Evolutionary conservation across 2,888 invertebrate species (phyloP).

Genomic region (Clepsis dumicolana): DNA sequence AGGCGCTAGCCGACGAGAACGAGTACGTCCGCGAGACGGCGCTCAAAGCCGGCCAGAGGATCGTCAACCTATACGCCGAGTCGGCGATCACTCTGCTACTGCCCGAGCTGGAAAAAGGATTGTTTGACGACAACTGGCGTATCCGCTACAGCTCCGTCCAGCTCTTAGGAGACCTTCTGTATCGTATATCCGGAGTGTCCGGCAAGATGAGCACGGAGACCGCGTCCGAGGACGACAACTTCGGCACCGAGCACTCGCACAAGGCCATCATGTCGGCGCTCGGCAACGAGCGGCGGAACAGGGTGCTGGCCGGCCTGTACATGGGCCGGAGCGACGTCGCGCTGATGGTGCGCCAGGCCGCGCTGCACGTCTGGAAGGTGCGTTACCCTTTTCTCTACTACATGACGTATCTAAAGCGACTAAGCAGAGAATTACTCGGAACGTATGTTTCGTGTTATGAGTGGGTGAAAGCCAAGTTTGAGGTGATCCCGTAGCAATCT

Average conservation of each 20-base stretch:
- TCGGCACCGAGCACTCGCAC: constrained; percentile 98
- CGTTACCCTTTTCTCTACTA: not conserved
- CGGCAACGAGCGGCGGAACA: constrained; percentile 95
- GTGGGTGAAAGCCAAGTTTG: too few relatives aligned
- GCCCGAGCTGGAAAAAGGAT: constrained; percentile 96
- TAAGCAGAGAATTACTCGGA: too few relatives aligned
- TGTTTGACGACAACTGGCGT: constrained; percentile 99
- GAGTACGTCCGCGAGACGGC: constrained; percentile 99
- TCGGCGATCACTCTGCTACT: constrained; percentile 96
- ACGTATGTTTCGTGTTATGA: too few relatives aligned
- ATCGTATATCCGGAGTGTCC: constrained; percentile 98
- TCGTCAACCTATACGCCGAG: constrained; percentile 98
- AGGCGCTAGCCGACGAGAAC: constrained; percentile 99
- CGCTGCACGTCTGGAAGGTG: constrained; percentile 99
- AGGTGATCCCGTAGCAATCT: too few relatives aligned
- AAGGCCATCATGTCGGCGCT: constrained; percentile 95
- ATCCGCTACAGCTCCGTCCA: constrained; percentile 98
- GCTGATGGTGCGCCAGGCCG: constrained; percentile 98
- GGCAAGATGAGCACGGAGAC: constrained; percentile 99
- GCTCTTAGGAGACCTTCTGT: constrained; percentile 97
- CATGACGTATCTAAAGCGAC: too few relatives aligned
- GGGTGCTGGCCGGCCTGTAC: constrained; percentile 97
- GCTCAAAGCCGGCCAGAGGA: constrained; percentile 97
- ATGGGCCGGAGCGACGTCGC: constrained; percentile 99
- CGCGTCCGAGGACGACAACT: constrained; percentile 99